phyloP scores from a whole-genome alignment of 2,113 vertebrate genomes.

The Siniperca knerii region DNA sequence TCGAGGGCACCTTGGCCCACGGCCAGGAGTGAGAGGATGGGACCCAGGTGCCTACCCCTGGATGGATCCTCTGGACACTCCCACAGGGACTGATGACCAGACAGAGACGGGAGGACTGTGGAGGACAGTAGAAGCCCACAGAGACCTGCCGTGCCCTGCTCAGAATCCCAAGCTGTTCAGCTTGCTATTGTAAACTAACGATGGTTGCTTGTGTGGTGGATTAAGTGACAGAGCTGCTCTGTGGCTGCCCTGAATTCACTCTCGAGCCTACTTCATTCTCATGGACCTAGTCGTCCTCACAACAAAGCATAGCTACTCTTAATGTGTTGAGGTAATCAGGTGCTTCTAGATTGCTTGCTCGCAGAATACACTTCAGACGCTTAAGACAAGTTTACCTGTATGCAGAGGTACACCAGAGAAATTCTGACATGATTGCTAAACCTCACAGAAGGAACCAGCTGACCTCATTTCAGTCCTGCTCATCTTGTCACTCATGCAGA shows the following conservation, averaged over 20 bases:
- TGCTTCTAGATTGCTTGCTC: not conserved
- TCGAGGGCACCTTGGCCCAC: conserved; percentile 72
- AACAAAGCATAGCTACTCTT: conserved; percentile 28
- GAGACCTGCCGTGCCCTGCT: conserved; percentile 65
- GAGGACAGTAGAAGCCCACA: conserved; percentile 68
- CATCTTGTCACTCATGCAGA: conserved; percentile 54
- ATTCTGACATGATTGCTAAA: not conserved
- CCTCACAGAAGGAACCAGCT: conserved; percentile 20
- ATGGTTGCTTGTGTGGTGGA: conserved; percentile 55
- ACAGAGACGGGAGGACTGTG: conserved; percentile 62
- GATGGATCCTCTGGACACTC: conserved; percentile 76
- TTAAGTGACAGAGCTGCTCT: conserved; percentile 70
- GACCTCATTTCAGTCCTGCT: conserved; percentile 57
- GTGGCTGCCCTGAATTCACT: conserved; percentile 60
- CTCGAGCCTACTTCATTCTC: conserved; percentile 43
- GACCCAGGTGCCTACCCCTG: conserved; percentile 73
- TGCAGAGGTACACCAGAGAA: conserved; percentile 8
- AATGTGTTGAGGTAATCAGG: conserved; percentile 6
- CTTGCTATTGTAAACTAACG: conserved; percentile 53
- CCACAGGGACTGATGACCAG: conserved; percentile 77
- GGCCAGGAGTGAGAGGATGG: conserved; percentile 70
- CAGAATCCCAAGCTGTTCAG: conserved; percentile 72
- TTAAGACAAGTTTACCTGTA: not conserved
- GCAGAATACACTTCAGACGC: not conserved
- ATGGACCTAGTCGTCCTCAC: conserved; percentile 43